Base-by-base conservation (phyloP, 2,797 vertebrate genomes). In the Enteromius paludinosus region DNA sequence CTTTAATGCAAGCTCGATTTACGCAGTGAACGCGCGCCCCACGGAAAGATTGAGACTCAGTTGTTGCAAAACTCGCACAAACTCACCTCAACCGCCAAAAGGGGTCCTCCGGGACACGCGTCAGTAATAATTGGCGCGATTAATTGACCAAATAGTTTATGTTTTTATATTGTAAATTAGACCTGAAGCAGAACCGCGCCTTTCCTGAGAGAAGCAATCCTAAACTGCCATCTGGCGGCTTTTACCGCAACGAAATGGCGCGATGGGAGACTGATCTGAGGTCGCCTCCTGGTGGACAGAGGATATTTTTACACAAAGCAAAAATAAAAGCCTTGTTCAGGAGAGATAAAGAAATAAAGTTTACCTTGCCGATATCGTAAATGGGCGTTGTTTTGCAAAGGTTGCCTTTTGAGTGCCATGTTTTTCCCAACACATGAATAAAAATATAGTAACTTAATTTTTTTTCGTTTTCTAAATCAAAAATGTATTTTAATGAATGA, bases 221-320 rank as follows among this genome's bases (percentile, higher is more conserved):
- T 98, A 98, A 99, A 97, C 97, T 96, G 97, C 97, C 97, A 98
- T 98, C 97, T 98, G 97, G 97, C 96, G 97, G 97, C 96, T 97
- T 96, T 96, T 96, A 96, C 94, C 94, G 96, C 97, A 95, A 95
- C 95, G 95, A 96, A 97, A 97, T 96, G 96, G 97, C 97, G 97
- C 96, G 96, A 95, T 91, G 94, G 94, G 95, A 96, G 94, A 93
- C 95, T 94, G 95, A 93, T 91, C 95, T 94, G 95, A 92, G 95
- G 93, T 95, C 96, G 96, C 97, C 97, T 94, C 96, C 97, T 97
- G 95, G 95, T 94, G 97, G 95, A 93, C 93, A 91, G 88, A 85
- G 41, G 23, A n/a, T 2, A 56, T 75, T 38, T 35, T 81, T 61
- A 76, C 72, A 77, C 73, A 47, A 59, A 30, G n/a, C 45, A 43